Conservation (phyloP, 2,113 vertebrate species). For the Phrynocephalus versicolor region DNA sequence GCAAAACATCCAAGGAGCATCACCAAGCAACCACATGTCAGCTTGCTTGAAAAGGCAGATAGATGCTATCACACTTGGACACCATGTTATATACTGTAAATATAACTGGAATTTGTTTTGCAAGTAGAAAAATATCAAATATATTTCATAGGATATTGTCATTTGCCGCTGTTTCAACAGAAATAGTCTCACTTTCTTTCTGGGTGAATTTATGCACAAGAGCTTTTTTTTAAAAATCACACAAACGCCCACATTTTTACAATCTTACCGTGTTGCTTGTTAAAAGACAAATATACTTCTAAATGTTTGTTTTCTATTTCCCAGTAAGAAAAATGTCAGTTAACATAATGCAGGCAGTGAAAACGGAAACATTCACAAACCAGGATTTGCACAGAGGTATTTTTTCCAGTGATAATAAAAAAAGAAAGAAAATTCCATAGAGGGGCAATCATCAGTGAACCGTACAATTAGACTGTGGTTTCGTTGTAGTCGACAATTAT, state of each 20-base stretch:
- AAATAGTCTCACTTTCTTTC: not conserved
- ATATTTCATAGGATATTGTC: not conserved
- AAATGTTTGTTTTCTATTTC: constrained; percentile 16
- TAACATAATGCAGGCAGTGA: not conserved
- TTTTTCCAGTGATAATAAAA: not conserved
- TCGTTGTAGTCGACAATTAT: not conserved
- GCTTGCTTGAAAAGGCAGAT: not conserved
- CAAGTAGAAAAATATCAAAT: not conserved
- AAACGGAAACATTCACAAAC: not conserved
- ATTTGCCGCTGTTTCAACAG: not conserved
- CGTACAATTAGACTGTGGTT: no score
- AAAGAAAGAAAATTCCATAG: not conserved
- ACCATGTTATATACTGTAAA: not conserved
- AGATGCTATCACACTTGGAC: not conserved
- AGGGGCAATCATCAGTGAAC: not conserved
- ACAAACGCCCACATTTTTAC: not conserved
- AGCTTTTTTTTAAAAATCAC: not conserved
- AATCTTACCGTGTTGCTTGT: constrained; percentile 32
- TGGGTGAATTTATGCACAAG: not conserved
- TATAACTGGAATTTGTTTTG: not conserved
- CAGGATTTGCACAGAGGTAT: not conserved
- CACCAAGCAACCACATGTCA: not conserved
- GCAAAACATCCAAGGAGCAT: not conserved
- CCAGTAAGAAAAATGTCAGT: constrained; percentile 24
- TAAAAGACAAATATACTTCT: constrained; percentile 7